These are phyloP conservation scores for Anoplopoma fimbria DNA, from an alignment of 2,113 vertebrate genomes.

Conservation along the genomic window DNA sequence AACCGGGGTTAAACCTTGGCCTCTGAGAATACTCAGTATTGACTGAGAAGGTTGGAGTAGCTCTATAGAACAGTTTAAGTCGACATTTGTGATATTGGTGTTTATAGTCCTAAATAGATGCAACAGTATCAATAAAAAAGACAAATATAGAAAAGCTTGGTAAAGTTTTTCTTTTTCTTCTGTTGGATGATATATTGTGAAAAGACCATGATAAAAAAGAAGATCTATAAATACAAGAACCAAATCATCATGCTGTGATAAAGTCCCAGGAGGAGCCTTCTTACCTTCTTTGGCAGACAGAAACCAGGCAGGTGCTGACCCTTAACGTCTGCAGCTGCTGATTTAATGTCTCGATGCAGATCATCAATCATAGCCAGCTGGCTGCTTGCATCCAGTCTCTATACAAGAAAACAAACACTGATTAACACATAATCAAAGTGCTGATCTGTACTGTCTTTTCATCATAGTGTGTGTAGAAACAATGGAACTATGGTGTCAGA, in stretches of 20 bases:
- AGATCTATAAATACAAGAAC: not conserved
- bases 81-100: not conserved
- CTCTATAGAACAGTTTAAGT: too few relatives aligned
- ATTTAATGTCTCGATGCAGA: slow-evolving; percentile 93
- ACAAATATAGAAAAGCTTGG: not conserved
- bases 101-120: not conserved
- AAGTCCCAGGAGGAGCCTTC: not conserved
- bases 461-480: not conserved
- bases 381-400: slow-evolving; percentile 96
- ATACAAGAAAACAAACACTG: slow-evolving; percentile 18
- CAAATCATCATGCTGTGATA: not conserved
- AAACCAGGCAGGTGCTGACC: slow-evolving; percentile 95
- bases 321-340: slow-evolving; percentile 90
- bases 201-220: not conserved
- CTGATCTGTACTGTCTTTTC: not conserved
- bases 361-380: slow-evolving; percentile 96
- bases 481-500: not conserved
- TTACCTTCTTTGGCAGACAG: slow-evolving; percentile 98
- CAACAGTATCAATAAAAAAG: not conserved
- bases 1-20: not conserved
- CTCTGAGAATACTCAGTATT: too few relatives aligned
- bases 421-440: not conserved
- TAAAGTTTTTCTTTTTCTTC: not conserved
- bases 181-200: not conserved
- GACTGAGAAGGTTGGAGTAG: too few relatives aligned